Percentiles rank a stretch among this genome's conserved stretches.
phyloP scores from a whole-genome alignment of 2,797 vertebrate species.

The Poecilia velifera region DNA sequence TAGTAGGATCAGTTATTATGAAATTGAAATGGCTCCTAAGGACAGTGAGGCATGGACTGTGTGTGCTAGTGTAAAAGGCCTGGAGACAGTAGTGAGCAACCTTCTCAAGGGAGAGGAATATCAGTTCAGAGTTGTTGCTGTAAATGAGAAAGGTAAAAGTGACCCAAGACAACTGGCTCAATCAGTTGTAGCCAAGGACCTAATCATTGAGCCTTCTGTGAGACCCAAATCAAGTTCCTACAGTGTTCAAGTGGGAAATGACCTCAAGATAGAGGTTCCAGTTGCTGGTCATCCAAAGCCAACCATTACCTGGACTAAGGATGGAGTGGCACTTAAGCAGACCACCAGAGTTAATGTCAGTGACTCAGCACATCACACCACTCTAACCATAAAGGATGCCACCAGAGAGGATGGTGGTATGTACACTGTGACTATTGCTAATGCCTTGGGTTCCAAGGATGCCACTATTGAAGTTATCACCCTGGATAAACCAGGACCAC shows the following conservation, averaged over 20 bases:
- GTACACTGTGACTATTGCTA: constrained; percentile 90
- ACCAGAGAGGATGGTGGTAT: constrained; percentile 91
- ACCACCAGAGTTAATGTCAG: constrained; percentile 95
- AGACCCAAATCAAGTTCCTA: constrained; percentile 89
- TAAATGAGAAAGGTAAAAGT: constrained; percentile 97
- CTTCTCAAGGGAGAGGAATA: constrained; percentile 94
- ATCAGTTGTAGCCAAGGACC: constrained; percentile 92
- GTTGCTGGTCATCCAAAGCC: constrained; percentile 95
- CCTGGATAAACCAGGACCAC: constrained; percentile 96
- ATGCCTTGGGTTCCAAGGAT: constrained; percentile 89
- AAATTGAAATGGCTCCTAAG: constrained; percentile 94
- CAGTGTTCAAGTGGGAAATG: constrained; percentile 92
- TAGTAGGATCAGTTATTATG: constrained; percentile 94
- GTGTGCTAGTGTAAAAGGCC: constrained; percentile 89
- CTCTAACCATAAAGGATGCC: constrained; percentile 91
- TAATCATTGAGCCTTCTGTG: constrained; percentile 92
- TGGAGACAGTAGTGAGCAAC: constrained; percentile 90
- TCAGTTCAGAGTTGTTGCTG: constrained; percentile 93
- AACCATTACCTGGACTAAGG: constrained; percentile 92
- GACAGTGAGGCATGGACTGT: constrained; percentile 93
- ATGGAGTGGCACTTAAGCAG: constrained; percentile 90
- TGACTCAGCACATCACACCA: constrained; percentile 83
- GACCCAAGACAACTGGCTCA: constrained; percentile 92
- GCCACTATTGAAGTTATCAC: constrained; percentile 92
- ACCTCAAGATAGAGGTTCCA: constrained; percentile 95